Conservation (phyloP, 1,140 invertebrate genomes). For the Mactra quadrangularis region DNA sequence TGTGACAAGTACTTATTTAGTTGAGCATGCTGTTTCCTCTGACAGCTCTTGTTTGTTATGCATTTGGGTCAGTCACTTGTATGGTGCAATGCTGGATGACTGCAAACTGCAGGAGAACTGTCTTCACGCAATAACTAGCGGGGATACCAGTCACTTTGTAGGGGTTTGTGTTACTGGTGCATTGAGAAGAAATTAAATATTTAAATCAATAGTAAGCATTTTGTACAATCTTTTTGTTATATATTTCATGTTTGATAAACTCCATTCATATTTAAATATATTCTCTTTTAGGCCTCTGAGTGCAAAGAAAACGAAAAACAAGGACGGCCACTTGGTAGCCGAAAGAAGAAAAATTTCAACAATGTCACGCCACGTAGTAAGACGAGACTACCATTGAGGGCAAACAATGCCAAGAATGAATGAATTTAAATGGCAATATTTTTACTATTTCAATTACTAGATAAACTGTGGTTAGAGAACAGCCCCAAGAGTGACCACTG, state of each 20-base stretch:
- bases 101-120: no score
- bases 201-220: background rate
- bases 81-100: no score
- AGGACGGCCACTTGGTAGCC: conserved; percentile 41
- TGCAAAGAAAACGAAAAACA: conserved; percentile 64
- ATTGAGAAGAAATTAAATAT: no score
- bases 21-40: no score
- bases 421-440: no score
- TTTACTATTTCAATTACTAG: no score
- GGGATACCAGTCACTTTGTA: background rate
- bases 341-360: conserved; percentile 62
- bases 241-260: background rate
- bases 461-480: no score
- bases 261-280: background rate
- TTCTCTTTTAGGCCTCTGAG: conserved; percentile 61
- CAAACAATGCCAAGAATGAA: conserved; percentile 37
- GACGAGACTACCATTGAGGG: conserved; percentile 59
- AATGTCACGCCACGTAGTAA: conserved; percentile 66
- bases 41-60: no score
- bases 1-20: no score
- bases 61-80: no score
- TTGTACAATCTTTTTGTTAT: background rate
- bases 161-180: background rate
- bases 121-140: background rate
- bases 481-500: no score